Evolutionary conservation across 2,888 invertebrate species (phyloP).

Genomic region (Drosophila pseudotakahashii): DNA sequence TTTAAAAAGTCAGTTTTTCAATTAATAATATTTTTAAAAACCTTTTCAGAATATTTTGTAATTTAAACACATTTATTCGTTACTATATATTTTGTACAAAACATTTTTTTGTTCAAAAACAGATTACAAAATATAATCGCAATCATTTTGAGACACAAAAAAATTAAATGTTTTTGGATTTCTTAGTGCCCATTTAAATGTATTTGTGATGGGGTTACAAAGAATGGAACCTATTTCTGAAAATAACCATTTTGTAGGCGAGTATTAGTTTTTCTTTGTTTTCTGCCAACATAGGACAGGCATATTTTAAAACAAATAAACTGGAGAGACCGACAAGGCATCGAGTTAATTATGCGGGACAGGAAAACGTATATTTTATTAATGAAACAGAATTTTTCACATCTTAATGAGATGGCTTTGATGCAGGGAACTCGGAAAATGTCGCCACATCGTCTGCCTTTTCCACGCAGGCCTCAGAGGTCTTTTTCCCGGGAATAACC

Average conservation of each 20-base stretch:
- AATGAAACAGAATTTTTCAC: slow-evolving; percentile 40
- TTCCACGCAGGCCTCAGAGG: slow-evolving; percentile 17
- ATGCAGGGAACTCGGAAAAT: slow-evolving; percentile 12
- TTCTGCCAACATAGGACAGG: not conserved
- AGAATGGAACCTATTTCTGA: not conserved
- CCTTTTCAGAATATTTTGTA: no score
- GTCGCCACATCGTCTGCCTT: slow-evolving; percentile 67
- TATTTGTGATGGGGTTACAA: not conserved
- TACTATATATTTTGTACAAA: no score
- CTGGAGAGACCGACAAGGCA: slow-evolving; percentile 1
- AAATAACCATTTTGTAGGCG: not conserved
- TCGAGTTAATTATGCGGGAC: slow-evolving; percentile 37
- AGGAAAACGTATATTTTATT: slow-evolving; percentile 26
- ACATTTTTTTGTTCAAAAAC: no score
- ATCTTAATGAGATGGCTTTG: slow-evolving; percentile 38
- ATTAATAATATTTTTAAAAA: no score
- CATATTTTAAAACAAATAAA: slow-evolving; percentile 12
- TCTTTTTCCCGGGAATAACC: slow-evolving; percentile 53
- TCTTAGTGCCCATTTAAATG: not conserved
- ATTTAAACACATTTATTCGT: no score
- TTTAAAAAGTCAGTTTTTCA: no score
- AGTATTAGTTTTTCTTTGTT: not conserved
- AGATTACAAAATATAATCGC: no score
- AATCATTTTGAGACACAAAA: no score
- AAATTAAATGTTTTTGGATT: no score